Evolutionary conservation across 2,113 vertebrate species (phyloP), one percentile per base, ranked within the genome.

Genomic region (Vicugna pacos): DNA sequence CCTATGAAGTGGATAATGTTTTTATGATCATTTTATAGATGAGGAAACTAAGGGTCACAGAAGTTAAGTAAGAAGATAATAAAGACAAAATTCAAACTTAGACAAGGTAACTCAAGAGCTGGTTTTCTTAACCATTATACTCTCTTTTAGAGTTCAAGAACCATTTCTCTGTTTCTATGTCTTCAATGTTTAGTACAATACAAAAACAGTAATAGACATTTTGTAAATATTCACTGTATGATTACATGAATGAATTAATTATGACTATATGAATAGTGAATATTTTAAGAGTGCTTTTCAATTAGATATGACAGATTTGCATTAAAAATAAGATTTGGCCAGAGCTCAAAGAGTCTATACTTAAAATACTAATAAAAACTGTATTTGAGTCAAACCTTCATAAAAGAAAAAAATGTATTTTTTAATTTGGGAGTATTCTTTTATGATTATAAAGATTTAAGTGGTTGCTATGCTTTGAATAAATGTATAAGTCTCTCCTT

Each of bases 11-110:
- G 64, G n/a, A 56, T 22, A 60, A 12, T 81, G 5, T 69, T 67
- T 62, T 73, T 38, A 79, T 15, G 9, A 75, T 0, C 1, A 81
- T 91, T 95, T 88, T 67, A 75, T 15, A 94, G 12, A 67, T 72
- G 48, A 94, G 22, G 28, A 94, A 94, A 83, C 11, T 50, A 67
- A 58, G 46, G 8, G 12, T 56, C 30, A 79, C 3, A 58, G 15
- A 94, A 1, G 12, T 67, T 77, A 94, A 82, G 67, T 48, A 89
- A 52, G n/a, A 79, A 79, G 32, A 1, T 67, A 70, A 35, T 84
- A 46, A 81, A 91, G 56, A 81, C 26, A 91, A 93, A 89, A 79
- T 75, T 83, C 15, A 86, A 87, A 75, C 19, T 56, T 48, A 83
- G 22, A 84, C 16, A 83, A 50, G 19, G 30, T 65, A 79, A 22